Evolutionary conservation across 1,140 invertebrate species (phyloP), one percentile per base, ranked within the genome.

Genomic region (Sipha flava): DNA sequence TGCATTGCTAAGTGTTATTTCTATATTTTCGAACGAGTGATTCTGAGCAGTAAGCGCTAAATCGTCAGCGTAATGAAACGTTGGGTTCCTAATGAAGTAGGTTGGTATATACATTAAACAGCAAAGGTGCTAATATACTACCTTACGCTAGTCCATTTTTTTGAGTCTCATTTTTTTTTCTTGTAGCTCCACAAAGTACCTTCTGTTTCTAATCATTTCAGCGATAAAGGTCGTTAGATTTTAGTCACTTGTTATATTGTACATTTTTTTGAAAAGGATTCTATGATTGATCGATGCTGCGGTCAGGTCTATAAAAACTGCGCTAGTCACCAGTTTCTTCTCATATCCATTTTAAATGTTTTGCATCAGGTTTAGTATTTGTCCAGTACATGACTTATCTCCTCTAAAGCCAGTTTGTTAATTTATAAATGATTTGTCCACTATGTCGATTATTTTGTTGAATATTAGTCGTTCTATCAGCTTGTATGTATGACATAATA

Each of bases 401-500:
- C 40, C 40, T 79, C 34, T 59, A 62, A 26, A 21, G 31, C 52
- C 52, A 59, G 52, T 21, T 40, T 79, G 75, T 62, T 79, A 21
- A 3, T 54, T 29, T 31, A 79, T 79, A 14, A 79, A 18, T 18
- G 9, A 34, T 21, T 59, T 23, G 29, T 62, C 52, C 12, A 62
- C 31, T 34, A 12, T 5, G 9, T 31, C 12, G 26, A 14, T 5
- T 37, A 79, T 79, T 31, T 52, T 26, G 7, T 79, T 79, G 3
- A 62, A 3, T 29, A 79, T 29, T 40, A 79, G n/a, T 5, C 75
- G 16, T 79, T 79, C 75, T 2, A 79, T 7, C 21, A 79, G 49
- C 57, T 79, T 79, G 34, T 59, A 62, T 57, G 57, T 26, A 21
- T 79, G 75, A 37, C 75, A 79, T n/a, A 79, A 40, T 2, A 79